Base-by-base conservation (phyloP, 1,140 invertebrate genomes). In the Drosophila willistoni region DNA sequence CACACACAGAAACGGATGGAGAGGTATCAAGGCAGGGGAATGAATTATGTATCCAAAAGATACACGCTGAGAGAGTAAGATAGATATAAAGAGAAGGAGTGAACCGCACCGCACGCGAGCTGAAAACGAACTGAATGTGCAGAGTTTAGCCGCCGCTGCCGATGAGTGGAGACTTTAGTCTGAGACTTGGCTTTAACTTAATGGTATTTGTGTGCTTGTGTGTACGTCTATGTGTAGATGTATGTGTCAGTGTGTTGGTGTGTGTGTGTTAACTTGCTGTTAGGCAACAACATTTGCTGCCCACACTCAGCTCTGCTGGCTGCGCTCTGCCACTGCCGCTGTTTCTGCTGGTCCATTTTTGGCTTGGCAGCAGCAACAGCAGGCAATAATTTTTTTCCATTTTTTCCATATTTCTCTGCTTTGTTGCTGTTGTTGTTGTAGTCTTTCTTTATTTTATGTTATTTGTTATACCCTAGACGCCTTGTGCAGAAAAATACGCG, bases 31-130 rank as follows among this genome's bases (percentile, higher is more conserved):
- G 29, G 75, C 64, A 17, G 14, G 44, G 44, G 17, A 51, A 22
- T 51, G 44, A 51, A 51, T 51, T 51, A 67, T 44, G 59, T 36
- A 63, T 62, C 73, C 47, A 67, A 71, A 60, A 33, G 39, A 51
- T 51, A 22, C 44, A 51, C 34, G 61, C 71, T 70, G 61, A 47
- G 39, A 44, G 14, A 39, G 36, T 39, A 13, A 63, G 34, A 47
- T 57, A 59, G 62, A 64, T 3, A 42, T 65, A 54, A 72, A 61
- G 62, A 83, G 80, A 85, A 76, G 73, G 47, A 81, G 78, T 73
- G 78, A 90, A 90, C 87, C 87, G 86, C 87, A 90, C 87, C 87
- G 86, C 87, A 90, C 82, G 87, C 87, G 87, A 80, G 82, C 87
- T 90, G 79, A 86, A 90, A 87, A 77, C 87, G 87, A 90, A 90